Percentiles rank a stretch among this genome's conserved stretches.
These are phyloP conservation scores for Amphiprion percula DNA, from an alignment of 2,113 vertebrate genomes.

Conservation along the genomic window DNA sequence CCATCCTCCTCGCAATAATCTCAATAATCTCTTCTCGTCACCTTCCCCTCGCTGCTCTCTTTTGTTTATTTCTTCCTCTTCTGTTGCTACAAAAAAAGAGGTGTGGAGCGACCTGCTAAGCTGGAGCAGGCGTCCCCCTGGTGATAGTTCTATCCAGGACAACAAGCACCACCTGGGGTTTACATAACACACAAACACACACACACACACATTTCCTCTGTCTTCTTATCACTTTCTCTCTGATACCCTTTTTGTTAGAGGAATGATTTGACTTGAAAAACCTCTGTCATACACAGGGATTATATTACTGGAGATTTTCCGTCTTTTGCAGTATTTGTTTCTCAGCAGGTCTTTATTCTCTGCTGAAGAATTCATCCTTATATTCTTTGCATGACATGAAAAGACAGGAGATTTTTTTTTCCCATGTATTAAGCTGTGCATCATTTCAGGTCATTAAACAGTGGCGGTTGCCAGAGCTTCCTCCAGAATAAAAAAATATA, in stretches of 20 bases:
- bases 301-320: conserved; percentile 25
- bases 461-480: conserved; percentile 19
- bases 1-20: not conserved
- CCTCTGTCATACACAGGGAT: conserved; percentile 23
- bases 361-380: conserved; percentile 24
- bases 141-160: conserved; percentile 77
- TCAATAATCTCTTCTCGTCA: not conserved
- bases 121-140: conserved; percentile 63
- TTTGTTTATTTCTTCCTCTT: conserved; percentile 1
- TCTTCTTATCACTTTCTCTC: conserved; percentile 41
- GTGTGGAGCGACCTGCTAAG: conserved; percentile 59
- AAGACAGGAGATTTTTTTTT: not conserved
- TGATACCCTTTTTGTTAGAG: conserved; percentile 25
- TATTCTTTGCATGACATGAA: conserved; percentile 36
- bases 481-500: conserved; percentile 34
- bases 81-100: conserved; percentile 5
- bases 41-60: not conserved
- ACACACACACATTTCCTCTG: conserved; percentile 11
- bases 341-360: conserved; percentile 1
- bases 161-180: conserved; percentile 75
- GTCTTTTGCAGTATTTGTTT: conserved; percentile 34
- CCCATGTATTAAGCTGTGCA: conserved; percentile 3
- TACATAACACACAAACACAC: conserved; percentile 56
- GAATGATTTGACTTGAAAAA: conserved; percentile 50
- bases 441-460: conserved; percentile 42